These are phyloP conservation scores for Limenitis camilla DNA, from an alignment of 2,888 invertebrate genomes.

Conservation along the genomic window DNA sequence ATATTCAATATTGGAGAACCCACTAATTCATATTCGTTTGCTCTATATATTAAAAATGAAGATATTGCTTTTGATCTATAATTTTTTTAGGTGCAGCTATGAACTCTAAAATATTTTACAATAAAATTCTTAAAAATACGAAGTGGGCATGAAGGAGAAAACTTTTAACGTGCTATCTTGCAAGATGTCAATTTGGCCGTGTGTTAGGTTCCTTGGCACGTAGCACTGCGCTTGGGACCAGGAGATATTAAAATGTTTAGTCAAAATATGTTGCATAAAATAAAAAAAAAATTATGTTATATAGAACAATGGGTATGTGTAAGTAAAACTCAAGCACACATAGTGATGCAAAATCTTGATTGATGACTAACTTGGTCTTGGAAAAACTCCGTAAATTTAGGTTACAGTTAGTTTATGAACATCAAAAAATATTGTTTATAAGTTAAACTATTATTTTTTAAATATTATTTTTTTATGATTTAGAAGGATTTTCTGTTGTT, in stretches of 20 bases:
- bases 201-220: constrained; percentile 40
- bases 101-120: neutral
- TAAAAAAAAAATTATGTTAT: no score
- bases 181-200: constrained; percentile 27
- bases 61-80: no score
- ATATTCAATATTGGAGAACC: no score
- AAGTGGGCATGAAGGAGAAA: neutral
- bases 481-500: neutral
- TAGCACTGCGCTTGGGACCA: constrained; percentile 28
- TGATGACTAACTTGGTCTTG: no score
- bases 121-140: neutral
- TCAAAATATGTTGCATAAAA: neutral
- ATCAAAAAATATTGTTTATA: constrained; percentile 1
- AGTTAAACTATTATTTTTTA: neutral
- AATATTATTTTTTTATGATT: neutral
- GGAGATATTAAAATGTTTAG: constrained; percentile 18
- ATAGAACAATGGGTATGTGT: no score
- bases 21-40: no score
- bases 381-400: no score
- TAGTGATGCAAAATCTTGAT: no score
- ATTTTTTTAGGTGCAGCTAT: no score
- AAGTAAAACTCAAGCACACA: no score
- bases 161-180: constrained; percentile 13
- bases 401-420: no score
- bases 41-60: no score